Evolutionary conservation across 2,113 vertebrate species (phyloP).

Genomic region (Dicaeum eximium): DNA sequence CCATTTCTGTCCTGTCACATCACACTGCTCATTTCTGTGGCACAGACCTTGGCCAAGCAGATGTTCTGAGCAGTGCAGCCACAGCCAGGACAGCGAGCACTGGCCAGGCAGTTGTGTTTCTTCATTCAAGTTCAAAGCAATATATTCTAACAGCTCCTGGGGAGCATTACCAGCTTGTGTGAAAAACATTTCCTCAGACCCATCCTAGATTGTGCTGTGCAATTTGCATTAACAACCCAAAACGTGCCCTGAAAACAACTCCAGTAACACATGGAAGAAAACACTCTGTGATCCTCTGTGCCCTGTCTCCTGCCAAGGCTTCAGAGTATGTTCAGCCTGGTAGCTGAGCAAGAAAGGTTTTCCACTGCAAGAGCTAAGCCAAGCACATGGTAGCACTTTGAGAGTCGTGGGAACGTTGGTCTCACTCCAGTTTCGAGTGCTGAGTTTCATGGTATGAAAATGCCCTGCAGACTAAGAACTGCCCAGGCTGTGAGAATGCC

Average conservation of each 20-base stretch:
- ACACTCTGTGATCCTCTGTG: background rate
- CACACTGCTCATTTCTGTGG: background rate
- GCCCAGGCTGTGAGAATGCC: background rate
- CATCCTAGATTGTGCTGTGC: background rate
- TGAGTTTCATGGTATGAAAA: background rate
- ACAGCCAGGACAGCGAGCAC: background rate
- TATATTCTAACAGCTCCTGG: background rate
- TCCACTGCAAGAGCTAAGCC: background rate
- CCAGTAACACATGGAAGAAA: background rate
- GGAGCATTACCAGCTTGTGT: background rate
- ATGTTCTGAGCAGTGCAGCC: background rate
- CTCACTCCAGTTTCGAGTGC: background rate
- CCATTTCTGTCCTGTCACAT: background rate
- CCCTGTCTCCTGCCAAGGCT: background rate
- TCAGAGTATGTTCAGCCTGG: background rate
- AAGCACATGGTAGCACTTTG: background rate
- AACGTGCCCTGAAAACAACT: background rate
- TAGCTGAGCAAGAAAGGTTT: background rate
- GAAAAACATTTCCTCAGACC: background rate
- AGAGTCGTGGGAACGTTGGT: background rate
- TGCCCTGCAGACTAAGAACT: background rate
- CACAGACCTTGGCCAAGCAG: background rate
- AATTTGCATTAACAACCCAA: background rate
- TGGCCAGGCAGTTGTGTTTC: background rate
- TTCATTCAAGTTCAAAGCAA: background rate